Percentiles rank a stretch among this genome's conserved stretches.
Conservation (phyloP, 2,888 invertebrate species). For the Sclerodermus sp. region DNA sequence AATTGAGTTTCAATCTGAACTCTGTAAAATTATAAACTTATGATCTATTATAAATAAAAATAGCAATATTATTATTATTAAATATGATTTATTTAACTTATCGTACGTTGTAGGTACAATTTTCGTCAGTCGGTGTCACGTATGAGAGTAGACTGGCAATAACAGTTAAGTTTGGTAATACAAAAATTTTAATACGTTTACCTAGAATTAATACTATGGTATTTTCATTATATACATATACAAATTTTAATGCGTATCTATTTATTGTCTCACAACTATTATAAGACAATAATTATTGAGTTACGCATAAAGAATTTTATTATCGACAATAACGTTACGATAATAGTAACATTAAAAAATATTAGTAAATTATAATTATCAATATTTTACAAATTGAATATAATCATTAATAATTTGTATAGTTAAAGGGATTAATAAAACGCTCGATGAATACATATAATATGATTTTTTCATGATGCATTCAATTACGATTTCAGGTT, state of each 20-base stretch:
- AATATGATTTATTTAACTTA: conserved; percentile 38
- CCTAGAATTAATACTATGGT: conserved; percentile 42
- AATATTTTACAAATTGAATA: too few species aligned
- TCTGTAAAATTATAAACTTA: too few species aligned
- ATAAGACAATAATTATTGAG: neutral
- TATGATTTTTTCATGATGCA: too few species aligned
- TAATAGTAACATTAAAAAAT: too few species aligned
- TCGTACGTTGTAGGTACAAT: conserved; percentile 38
- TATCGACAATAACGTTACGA: neutral
- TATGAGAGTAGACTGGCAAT: conserved; percentile 34
- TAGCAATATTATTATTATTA: too few species aligned
- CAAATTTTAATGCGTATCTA: conserved; percentile 20
- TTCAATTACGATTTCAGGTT: too few species aligned
- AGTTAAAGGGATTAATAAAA: too few species aligned
- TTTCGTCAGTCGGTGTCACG: conserved; percentile 40
- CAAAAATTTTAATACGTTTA: conserved; percentile 22
- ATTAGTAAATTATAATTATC: too few species aligned
- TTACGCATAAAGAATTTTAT: neutral
- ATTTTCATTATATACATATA: conserved; percentile 22
- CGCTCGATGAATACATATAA: too few species aligned
- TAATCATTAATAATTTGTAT: too few species aligned
- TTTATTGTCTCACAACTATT: neutral
- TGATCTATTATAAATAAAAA: too few species aligned
- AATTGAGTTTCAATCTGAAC: too few species aligned
- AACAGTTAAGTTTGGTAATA: conserved; percentile 36